phyloP scores from a whole-genome alignment of 1,140 invertebrate species.

The Zaprionus taronus region DNA sequence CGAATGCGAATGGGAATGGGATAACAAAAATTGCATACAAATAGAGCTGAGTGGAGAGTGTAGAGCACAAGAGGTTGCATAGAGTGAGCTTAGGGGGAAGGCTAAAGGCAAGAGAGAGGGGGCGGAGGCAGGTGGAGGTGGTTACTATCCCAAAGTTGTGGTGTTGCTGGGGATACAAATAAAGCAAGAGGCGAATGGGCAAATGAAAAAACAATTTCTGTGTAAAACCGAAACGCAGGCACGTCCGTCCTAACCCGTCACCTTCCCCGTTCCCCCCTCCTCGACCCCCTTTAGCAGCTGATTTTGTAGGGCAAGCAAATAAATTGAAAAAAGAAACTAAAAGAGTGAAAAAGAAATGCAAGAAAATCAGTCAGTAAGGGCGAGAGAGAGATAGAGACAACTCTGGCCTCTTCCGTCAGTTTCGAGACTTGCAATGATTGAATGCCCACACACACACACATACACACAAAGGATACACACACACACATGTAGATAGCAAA shows the following conservation, averaged over 20 bases:
- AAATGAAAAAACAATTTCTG: conserved; percentile 77
- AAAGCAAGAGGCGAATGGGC: conserved; percentile 43
- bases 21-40: conserved; percentile 56
- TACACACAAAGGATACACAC: conserved; percentile 10
- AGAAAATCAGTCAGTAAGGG: conserved; percentile 55
- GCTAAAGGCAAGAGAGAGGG: neutral
- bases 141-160: conserved; percentile 19
- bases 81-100: neutral
- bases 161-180: conserved; percentile 26
- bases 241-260: conserved; percentile 58
- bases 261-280: neutral
- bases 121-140: neutral
- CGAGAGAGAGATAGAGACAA: conserved; percentile 6
- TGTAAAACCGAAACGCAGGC: conserved; percentile 67
- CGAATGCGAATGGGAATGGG: conserved; percentile 11
- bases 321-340: conserved; percentile 62
- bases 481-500: conserved; percentile 9
- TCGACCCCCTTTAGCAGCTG: conserved; percentile 12
- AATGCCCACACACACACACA: conserved; percentile 60
- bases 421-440: conserved; percentile 75
- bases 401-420: conserved; percentile 38
- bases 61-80: neutral
- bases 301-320: conserved; percentile 78
- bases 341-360: conserved; percentile 26
- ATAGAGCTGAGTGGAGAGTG: conserved; percentile 34